Conservation (phyloP, 2,888 invertebrate species). For the Agonopterix heracliana region DNA sequence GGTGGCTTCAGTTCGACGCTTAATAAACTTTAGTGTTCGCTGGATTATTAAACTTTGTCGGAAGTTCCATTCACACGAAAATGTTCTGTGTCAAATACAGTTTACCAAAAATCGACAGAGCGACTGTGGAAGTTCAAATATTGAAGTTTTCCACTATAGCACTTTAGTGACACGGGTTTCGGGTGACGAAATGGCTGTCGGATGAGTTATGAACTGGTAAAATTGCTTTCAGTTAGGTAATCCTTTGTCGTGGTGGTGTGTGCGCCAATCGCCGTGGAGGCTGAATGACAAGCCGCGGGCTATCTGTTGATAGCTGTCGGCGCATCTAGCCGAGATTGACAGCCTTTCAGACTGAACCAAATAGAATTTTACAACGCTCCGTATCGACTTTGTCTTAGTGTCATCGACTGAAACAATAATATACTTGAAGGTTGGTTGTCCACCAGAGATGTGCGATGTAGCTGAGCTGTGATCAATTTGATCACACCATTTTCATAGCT, state of each 20-base stretch:
- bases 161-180: slow-evolving; percentile 9
- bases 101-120: slow-evolving; percentile 9
- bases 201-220: slow-evolving; percentile 41
- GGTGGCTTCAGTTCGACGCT: slow-evolving; percentile 38
- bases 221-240: slow-evolving; percentile 41
- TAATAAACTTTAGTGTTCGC: slow-evolving; percentile 41
- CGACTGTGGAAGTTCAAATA: slow-evolving; percentile 16
- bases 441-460: too few species aligned
- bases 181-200: slow-evolving; percentile 23
- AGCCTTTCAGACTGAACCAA: slow-evolving; percentile 31
- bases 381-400: too few species aligned
- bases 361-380: slow-evolving; percentile 36
- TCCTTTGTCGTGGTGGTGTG: slow-evolving; percentile 43
- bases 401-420: too few species aligned
- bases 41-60: slow-evolving; percentile 25
- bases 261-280: slow-evolving; percentile 23
- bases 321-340: slow-evolving; percentile 40
- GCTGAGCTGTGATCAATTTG: too few species aligned
- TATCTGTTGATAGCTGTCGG: slow-evolving; percentile 49
- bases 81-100: slow-evolving; percentile 23
- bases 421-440: too few species aligned
- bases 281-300: slow-evolving; percentile 37
- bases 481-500: too few species aligned
- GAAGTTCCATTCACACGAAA: slow-evolving; percentile 21
- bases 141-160: slow-evolving; percentile 17